Evolutionary conservation across 2,797 vertebrate genomes (phyloP).

Genomic region (Girardinus metallicus): DNA sequence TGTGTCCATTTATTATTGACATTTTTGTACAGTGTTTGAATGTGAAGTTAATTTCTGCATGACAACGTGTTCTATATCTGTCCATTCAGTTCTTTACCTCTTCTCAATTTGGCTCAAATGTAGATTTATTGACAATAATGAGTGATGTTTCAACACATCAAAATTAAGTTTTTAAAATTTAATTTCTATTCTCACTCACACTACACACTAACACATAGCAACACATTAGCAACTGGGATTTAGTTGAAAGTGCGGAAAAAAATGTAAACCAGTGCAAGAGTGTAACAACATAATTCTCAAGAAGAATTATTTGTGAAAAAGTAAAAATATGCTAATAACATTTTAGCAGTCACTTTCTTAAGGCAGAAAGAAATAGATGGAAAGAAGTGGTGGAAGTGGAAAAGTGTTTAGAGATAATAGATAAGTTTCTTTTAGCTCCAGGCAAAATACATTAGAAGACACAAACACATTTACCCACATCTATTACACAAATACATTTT

Average conservation of each 20-base stretch:
- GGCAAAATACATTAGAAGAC: neutral
- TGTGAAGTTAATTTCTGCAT: neutral
- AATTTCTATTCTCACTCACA: neutral
- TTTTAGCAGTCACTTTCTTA: neutral
- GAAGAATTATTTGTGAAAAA: neutral
- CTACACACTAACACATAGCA: neutral
- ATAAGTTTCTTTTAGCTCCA: neutral
- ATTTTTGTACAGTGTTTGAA: neutral
- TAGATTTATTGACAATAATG: neutral
- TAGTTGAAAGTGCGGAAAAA: neutral
- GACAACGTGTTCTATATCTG: neutral
- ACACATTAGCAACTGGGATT: neutral
- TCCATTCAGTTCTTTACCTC: neutral
- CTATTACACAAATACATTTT: neutral
- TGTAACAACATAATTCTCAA: neutral
- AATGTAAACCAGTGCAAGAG: neutral
- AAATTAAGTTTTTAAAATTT: neutral
- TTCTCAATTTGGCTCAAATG: neutral
- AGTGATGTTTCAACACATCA: neutral
- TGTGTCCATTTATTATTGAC: neutral
- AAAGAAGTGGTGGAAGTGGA: neutral
- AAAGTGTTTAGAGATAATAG: neutral
- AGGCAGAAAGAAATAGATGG: neutral
- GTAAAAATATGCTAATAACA: neutral
- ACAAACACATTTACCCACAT: neutral